Conservation (phyloP, 1,140 invertebrate species). For the Pentalonia nigronervosa region DNA sequence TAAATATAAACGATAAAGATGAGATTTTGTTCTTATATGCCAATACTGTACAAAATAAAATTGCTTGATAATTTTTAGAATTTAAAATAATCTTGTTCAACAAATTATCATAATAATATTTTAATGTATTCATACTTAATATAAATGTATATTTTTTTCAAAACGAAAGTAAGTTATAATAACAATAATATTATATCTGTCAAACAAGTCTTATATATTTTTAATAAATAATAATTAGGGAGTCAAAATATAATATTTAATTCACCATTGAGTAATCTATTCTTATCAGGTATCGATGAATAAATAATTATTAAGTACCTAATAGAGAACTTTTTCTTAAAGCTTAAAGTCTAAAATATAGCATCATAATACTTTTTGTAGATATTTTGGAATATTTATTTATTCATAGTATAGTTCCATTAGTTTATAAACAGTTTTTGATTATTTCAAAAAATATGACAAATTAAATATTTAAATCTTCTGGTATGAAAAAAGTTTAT, state of each 20-base stretch:
- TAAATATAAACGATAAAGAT: neutral
- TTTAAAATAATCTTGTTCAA: neutral
- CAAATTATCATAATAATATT: neutral
- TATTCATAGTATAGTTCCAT: neutral
- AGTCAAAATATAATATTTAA: too few relatives aligned
- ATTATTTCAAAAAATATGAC: neutral
- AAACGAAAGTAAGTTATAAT: too few relatives aligned
- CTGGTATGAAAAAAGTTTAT: neutral
- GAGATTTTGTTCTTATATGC: neutral
- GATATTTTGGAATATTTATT: neutral
- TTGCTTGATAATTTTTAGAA: neutral
- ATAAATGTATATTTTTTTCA: too few relatives aligned
- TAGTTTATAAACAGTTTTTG: neutral
- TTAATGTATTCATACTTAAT: neutral
- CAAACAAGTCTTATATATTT: too few relatives aligned
- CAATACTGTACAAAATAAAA: neutral
- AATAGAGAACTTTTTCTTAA: too few relatives aligned
- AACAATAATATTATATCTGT: too few relatives aligned
- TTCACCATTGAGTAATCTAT: too few relatives aligned
- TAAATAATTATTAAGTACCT: too few relatives aligned
- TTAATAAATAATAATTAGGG: too few relatives aligned
- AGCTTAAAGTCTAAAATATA: neutral
- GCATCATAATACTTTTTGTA: neutral
- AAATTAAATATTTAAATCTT: neutral
- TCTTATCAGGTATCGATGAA: too few relatives aligned